Evolutionary conservation across 2,888 invertebrate genomes (phyloP).

Genomic region (Drosophila mulleri): DNA sequence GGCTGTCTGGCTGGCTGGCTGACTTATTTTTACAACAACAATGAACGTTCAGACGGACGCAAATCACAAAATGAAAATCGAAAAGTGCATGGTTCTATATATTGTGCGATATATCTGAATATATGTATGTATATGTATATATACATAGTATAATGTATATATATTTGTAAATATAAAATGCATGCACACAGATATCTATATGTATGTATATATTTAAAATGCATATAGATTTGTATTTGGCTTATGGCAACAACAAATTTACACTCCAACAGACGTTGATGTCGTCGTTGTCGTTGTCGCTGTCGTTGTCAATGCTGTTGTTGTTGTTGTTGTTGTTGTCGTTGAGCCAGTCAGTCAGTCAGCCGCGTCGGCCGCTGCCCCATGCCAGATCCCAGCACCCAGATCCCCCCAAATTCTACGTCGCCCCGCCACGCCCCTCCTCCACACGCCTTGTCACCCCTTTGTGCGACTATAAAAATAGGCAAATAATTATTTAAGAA

Average conservation of each 20-base stretch:
- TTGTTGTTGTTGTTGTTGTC: slow-evolving; percentile 33
- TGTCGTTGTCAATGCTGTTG: slow-evolving; percentile 10
- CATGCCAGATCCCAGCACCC: slow-evolving; percentile 29
- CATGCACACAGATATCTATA: slow-evolving; percentile 18
- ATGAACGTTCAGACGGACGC: slow-evolving; percentile 55
- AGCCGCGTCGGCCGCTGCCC: slow-evolving; percentile 72
- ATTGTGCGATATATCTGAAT: slow-evolving; percentile 29
- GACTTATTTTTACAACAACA: slow-evolving; percentile 82
- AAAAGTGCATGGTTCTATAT: slow-evolving; percentile 66
- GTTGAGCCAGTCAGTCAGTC: slow-evolving; percentile 77
- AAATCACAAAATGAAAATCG: slow-evolving; percentile 75
- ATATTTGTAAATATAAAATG: slow-evolving; percentile 1
- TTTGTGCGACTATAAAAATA: slow-evolving; percentile 78
- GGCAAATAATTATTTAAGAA: slow-evolving; percentile 84
- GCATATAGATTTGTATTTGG: slow-evolving; percentile 60
- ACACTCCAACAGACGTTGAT: slow-evolving; percentile 68
- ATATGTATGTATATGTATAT: background rate
- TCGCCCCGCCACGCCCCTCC: background rate
- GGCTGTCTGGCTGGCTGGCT: slow-evolving; percentile 72
- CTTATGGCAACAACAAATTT: slow-evolving; percentile 70
- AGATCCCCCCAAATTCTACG: slow-evolving; percentile 3
- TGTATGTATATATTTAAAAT: slow-evolving; percentile 22
- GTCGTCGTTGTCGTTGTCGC: slow-evolving; percentile 38
- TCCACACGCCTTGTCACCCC: slow-evolving; percentile 17
- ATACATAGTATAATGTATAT: slow-evolving; percentile 10